These are phyloP conservation scores for Aricia agestis DNA, from an alignment of 1,140 invertebrate genomes.

Conservation along the genomic window DNA sequence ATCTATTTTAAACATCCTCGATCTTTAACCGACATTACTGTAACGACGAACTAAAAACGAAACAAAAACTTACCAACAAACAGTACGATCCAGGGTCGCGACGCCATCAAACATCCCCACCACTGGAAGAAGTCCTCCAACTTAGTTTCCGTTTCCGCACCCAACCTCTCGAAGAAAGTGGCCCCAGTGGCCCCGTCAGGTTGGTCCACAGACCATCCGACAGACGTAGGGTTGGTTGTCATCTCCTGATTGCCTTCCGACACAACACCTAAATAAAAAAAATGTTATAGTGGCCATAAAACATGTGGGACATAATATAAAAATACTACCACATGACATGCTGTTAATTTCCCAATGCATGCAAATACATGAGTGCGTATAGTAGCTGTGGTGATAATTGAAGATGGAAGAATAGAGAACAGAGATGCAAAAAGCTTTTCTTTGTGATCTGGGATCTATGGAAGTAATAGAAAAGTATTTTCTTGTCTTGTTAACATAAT, in stretches of 20 bases:
- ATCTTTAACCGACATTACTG: no score
- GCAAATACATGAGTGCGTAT: no score
- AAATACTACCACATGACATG: no score
- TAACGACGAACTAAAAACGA: no score
- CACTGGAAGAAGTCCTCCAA: slow-evolving; percentile 86
- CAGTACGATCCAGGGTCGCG: slow-evolving; percentile 86
- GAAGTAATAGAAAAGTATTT: no score
- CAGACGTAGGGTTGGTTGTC: slow-evolving; percentile 63
- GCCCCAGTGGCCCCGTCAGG: slow-evolving; percentile 66
- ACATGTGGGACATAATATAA: background rate
- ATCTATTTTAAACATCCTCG: no score
- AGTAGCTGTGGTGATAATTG: no score
- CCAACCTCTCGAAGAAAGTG: slow-evolving; percentile 85
- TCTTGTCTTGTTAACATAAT: no score
- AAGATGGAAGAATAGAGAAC: no score
- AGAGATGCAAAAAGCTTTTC: no score
- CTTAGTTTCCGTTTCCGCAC: slow-evolving; percentile 84
- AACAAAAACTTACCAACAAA: slow-evolving; percentile 77
- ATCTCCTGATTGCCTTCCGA: slow-evolving; percentile 78
- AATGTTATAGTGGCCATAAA: background rate
- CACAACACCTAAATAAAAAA: slow-evolving; percentile 67
- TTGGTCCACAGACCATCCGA: slow-evolving; percentile 55
- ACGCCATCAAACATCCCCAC: slow-evolving; percentile 90
- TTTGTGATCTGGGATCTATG: no score
- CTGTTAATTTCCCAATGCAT: background rate